Conservation (phyloP, 2,888 invertebrate species). For the Caenorhabditis drosophilae region DNA sequence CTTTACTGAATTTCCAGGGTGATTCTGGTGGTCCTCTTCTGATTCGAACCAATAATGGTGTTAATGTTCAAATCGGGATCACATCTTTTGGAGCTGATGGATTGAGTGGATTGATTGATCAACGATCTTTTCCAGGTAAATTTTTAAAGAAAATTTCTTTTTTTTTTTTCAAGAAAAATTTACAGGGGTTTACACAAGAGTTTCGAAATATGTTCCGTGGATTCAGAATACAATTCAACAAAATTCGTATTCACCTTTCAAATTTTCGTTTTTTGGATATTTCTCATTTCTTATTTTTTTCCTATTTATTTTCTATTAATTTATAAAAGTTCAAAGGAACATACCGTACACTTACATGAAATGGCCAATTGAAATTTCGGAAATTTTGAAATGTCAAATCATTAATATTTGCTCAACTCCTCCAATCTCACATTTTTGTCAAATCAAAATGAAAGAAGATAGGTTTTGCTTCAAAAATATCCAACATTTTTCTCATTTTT, state of each 20-base stretch:
- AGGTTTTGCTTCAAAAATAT: too few species aligned
- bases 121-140: conserved; percentile 47
- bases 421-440: too few species aligned
- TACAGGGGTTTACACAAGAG: conserved; percentile 52
- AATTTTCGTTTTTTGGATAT: conserved; percentile 3
- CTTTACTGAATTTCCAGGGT: conserved; percentile 33
- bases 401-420: too few species aligned
- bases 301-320: conserved; percentile 1
- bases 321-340: too few species aligned
- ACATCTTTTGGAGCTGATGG: conserved; percentile 54
- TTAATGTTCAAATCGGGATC: conserved; percentile 47
- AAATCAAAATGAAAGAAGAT: too few species aligned
- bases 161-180: conserved; percentile 4
- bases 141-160: background rate
- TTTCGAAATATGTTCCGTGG: conserved; percentile 45
- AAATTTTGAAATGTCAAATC: too few species aligned
- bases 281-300: conserved; percentile 8
- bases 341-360: too few species aligned
- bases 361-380: too few species aligned
- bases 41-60: conserved; percentile 26
- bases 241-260: background rate
- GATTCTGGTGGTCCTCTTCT: conserved; percentile 54
- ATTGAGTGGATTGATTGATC: conserved; percentile 44
- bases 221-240: too few species aligned
- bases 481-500: too few species aligned